Percentiles rank a stretch among this genome's conserved stretches.
These are phyloP conservation scores for Tachysurus vachellii DNA, from an alignment of 2,113 vertebrate species.

Conservation along the genomic window DNA sequence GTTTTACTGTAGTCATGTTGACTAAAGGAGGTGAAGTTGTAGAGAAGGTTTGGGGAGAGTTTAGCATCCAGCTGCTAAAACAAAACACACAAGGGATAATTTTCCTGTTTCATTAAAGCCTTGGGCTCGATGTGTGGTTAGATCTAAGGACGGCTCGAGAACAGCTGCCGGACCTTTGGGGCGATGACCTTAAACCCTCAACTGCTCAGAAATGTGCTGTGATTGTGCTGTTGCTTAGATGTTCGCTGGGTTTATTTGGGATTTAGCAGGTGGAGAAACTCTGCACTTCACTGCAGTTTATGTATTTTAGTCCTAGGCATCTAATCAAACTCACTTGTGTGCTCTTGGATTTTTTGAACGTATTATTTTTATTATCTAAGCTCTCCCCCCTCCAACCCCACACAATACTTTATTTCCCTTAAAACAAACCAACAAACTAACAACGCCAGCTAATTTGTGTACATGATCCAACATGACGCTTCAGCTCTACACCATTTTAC, in stretches of 20 bases:
- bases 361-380: neutral
- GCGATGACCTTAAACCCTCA: neutral
- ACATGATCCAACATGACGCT: too few species aligned
- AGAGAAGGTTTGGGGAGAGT: neutral
- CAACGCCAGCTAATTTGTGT: too few species aligned
- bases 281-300: neutral
- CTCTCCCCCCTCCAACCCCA: neutral
- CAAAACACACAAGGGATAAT: neutral
- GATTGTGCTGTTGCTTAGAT: neutral
- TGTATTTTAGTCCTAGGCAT: neutral
- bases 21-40: neutral
- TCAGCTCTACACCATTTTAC: too few species aligned
- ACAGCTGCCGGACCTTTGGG: neutral
- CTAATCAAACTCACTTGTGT: neutral
- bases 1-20: neutral
- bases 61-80: neutral
- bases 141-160: neutral
- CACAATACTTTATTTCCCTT: too few species aligned
- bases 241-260: neutral
- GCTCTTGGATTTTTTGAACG: neutral
- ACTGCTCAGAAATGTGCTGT: neutral
- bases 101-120: neutral
- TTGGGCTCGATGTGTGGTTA: neutral
- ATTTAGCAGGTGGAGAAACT: constrained; percentile 3
- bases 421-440: too few species aligned